A percentile compares a stretch with the other conserved stretches of the same genome.
Conservation (phyloP, 2,888 invertebrate genomes). For the Prionchulus punctatus region DNA sequence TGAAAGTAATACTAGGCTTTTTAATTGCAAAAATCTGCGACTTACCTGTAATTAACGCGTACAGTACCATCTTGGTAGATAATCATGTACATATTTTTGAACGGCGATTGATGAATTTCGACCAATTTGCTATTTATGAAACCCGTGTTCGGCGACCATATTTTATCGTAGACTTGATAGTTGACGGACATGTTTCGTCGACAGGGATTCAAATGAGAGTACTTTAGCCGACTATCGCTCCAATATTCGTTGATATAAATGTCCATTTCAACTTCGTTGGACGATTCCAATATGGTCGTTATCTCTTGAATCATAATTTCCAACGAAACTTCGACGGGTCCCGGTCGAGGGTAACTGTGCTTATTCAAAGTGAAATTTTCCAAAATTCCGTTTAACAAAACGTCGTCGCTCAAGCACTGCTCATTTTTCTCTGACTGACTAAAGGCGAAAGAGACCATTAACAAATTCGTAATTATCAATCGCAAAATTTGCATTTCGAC, state of each 20-base stretch:
- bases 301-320: neutral
- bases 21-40: neutral
- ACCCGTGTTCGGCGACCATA: neutral
- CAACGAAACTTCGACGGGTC: neutral
- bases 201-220: neutral
- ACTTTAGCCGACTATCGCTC: neutral
- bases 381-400: too few relatives aligned
- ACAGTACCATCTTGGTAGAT: neutral
- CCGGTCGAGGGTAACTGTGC: too few relatives aligned
- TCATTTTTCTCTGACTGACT: too few relatives aligned
- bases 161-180: neutral
- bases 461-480: too few relatives aligned
- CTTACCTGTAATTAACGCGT: neutral
- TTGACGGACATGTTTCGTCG: neutral
- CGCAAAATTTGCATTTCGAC: too few relatives aligned
- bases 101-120: neutral
- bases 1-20: too few relatives aligned
- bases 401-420: too few relatives aligned
- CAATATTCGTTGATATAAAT: neutral
- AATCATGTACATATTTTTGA: neutral
- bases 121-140: neutral
- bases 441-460: too few relatives aligned
- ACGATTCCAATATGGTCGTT: neutral
- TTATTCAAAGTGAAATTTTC: too few relatives aligned
- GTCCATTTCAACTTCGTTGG: neutral